Percentiles rank a stretch among this genome's conserved stretches.
Evolutionary conservation across 2,888 invertebrate species (phyloP).

Genomic region (Cephus rjabovi): DNA sequence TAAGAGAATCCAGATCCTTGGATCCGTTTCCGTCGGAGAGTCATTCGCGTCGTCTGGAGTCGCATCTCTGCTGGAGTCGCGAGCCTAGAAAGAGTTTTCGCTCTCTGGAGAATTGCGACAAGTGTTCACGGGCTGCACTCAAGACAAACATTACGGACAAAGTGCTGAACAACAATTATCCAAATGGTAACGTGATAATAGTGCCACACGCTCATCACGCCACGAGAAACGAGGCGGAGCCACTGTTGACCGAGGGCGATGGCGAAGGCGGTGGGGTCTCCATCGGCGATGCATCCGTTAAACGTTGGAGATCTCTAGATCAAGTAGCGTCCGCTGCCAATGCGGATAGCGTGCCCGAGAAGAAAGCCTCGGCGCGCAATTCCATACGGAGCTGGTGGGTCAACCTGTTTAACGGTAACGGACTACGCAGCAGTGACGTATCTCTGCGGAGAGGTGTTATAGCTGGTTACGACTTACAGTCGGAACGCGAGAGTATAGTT

Average conservation of each 20-base stretch:
- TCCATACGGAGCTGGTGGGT: slow-evolving; percentile 81
- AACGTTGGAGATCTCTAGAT: slow-evolving; percentile 85
- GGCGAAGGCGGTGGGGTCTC: slow-evolving; percentile 52
- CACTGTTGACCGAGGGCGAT: slow-evolving; percentile 63
- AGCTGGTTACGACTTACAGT: slow-evolving; percentile 70
- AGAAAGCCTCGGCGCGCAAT: slow-evolving; percentile 73
- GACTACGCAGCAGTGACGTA: slow-evolving; percentile 75
- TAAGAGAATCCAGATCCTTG: slow-evolving; percentile 75
- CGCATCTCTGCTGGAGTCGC: slow-evolving; percentile 47
- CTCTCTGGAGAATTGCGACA: slow-evolving; percentile 69
- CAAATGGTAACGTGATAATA: slow-evolving; percentile 69
- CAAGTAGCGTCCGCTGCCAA: slow-evolving; percentile 69
- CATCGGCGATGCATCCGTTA: slow-evolving; percentile 58
- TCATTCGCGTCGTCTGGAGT: slow-evolving; percentile 50
- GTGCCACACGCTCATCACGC: slow-evolving; percentile 52
- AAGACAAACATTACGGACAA: slow-evolving; percentile 67
- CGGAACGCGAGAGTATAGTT: slow-evolving; percentile 73
- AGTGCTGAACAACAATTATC: slow-evolving; percentile 69
- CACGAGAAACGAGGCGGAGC: slow-evolving; percentile 63
- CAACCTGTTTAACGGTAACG: slow-evolving; percentile 80
- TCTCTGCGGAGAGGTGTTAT: slow-evolving; percentile 70
- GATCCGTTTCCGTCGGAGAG: slow-evolving; percentile 72
- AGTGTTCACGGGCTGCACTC: slow-evolving; percentile 60
- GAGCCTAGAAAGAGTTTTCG: slow-evolving; percentile 57
- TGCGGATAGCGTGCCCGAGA: slow-evolving; percentile 66